Percentiles rank a stretch among this genome's conserved stretches.
phyloP scores from a whole-genome alignment of 2,113 vertebrate genomes.

The Mesoclemmys tuberculata region DNA sequence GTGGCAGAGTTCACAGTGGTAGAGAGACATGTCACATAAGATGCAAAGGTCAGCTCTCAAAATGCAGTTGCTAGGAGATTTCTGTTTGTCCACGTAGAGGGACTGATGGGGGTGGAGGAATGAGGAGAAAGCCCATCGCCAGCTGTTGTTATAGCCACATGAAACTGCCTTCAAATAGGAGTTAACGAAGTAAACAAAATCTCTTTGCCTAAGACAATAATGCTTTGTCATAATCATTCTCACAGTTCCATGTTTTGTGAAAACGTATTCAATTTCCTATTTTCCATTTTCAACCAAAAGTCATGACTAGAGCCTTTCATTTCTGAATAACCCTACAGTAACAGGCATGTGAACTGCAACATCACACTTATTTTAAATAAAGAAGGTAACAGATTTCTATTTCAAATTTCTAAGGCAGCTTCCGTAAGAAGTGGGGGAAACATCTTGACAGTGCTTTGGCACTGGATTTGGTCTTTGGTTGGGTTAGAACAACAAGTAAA shows the following conservation, averaged over 20 bases:
- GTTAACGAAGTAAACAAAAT: not conserved
- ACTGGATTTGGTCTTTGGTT: not conserved
- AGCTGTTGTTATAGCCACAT: not conserved
- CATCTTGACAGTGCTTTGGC: not conserved
- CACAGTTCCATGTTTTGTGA: not conserved
- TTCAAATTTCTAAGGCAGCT: not conserved
- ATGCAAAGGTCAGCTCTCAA: not conserved
- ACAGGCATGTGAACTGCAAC: not conserved
- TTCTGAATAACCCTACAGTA: not conserved
- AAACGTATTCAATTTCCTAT: not conserved
- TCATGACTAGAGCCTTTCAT: not conserved
- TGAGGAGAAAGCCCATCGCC: not conserved
- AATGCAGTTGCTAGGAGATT: not conserved
- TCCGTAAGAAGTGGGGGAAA: not conserved
- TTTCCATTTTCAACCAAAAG: not conserved
- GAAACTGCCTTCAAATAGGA: not conserved
- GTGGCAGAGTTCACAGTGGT: not conserved
- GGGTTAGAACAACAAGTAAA: not conserved
- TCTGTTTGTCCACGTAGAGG: not conserved
- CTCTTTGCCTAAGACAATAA: not conserved
- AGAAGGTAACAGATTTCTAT: fast-evolving
- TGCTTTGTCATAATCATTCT: not conserved
- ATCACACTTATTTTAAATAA: not conserved
- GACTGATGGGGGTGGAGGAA: not conserved
- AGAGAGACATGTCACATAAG: not conserved